These are phyloP conservation scores for Phanerotoma sp. DNA, from an alignment of 2,888 invertebrate genomes.

Conservation along the genomic window DNA sequence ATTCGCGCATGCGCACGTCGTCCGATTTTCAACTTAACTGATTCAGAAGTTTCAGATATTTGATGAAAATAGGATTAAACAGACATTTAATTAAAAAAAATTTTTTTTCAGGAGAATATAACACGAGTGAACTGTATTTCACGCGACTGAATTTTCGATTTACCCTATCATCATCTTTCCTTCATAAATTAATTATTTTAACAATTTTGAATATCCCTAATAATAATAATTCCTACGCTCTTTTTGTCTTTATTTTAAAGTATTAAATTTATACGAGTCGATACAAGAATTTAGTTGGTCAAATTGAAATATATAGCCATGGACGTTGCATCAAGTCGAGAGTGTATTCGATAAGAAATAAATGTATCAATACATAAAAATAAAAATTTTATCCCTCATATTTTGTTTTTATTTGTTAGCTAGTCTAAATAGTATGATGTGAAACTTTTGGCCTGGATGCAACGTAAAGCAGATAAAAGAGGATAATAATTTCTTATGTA, in stretches of 20 bases:
- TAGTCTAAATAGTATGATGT: no score
- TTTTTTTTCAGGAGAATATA: no score
- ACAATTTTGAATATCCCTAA: no score
- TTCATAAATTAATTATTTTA: neutral
- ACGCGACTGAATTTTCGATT: no score
- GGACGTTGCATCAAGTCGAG: neutral
- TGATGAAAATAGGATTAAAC: no score
- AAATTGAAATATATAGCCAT: conserved; percentile 10
- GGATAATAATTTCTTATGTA: no score
- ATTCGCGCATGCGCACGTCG: no score
- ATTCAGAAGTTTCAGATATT: no score
- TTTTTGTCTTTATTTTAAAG: neutral
- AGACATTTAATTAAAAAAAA: no score
- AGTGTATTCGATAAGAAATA: neutral
- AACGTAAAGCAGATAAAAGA: no score
- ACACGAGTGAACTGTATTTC: no score
- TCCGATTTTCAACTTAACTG: no score
- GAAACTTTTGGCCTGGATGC: neutral
- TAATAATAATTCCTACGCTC: neutral
- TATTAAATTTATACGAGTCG: conserved; percentile 13
- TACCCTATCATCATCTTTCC: neutral
- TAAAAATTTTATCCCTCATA: neutral
- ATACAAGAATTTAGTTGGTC: conserved; percentile 28
- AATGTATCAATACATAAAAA: neutral
- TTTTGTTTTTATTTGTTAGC: neutral